phyloP scores from a whole-genome alignment of 2,797 vertebrate genomes.

The Sebastes oblongus region DNA sequence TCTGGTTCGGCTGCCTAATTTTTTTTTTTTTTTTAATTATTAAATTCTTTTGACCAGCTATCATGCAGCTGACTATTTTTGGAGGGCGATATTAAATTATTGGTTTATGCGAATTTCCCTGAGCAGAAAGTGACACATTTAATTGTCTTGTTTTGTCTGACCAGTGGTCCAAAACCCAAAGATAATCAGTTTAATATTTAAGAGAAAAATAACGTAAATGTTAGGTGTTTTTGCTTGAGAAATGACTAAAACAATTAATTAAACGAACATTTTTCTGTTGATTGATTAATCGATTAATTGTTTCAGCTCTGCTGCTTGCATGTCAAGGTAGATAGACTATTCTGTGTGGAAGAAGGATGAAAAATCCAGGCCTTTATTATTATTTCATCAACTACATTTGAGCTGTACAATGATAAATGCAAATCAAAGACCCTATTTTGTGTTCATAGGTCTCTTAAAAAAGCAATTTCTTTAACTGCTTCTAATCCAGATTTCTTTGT shows the following conservation, averaged over 20 bases:
- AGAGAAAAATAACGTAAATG: neutral
- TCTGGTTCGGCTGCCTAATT: neutral
- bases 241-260: neutral
- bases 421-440: slow-evolving; percentile 23
- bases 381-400: slow-evolving; percentile 1
- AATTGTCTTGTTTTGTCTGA: neutral
- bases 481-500: slow-evolving; percentile 7
- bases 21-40: too few species aligned
- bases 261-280: neutral
- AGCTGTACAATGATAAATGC: slow-evolving; percentile 12
- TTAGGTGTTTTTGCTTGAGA: neutral
- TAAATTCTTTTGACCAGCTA: neutral
- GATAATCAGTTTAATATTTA: neutral
- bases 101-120: too few species aligned
- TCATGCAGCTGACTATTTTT: too few species aligned
- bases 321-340: neutral
- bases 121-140: neutral
- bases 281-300: neutral
- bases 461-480: slow-evolving; percentile 9
- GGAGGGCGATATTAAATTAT: too few species aligned
- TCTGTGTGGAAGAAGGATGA: neutral
- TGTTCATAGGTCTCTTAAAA: neutral
- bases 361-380: neutral
- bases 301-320: neutral
- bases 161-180: neutral